phyloP scores from a whole-genome alignment of 37 sponge, comb jelly and placozoan genomes.

The Diacarnus erythraeanus region DNA sequence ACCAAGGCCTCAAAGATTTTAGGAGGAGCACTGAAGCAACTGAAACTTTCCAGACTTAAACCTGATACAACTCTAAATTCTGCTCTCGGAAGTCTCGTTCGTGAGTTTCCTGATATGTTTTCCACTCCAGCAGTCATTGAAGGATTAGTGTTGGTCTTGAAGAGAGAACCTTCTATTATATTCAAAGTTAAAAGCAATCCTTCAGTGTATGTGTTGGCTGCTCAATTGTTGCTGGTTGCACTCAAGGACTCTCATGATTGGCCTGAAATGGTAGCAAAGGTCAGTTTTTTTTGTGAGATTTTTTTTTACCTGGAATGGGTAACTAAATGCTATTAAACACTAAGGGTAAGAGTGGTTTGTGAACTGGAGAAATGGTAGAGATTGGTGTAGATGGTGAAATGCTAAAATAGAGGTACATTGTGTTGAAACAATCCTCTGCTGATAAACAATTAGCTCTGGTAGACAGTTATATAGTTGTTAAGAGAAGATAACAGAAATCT shows the following conservation, averaged over 20 bases:
- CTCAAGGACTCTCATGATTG: constrained; percentile 72
- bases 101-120: constrained; percentile 43
- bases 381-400: no score
- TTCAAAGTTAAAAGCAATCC: constrained; percentile 71
- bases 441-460: no score
- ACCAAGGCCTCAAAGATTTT: constrained; percentile 29
- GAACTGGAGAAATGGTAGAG: no score
- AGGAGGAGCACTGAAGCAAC: constrained; percentile 49
- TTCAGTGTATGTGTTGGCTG: constrained; percentile 52
- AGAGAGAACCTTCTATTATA: constrained; percentile 55
- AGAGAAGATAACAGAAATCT: no score
- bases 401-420: no score
- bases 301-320: no score
- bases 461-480: no score
- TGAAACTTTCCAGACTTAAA: constrained; percentile 75
- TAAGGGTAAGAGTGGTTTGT: no score
- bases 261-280: constrained; percentile 86
- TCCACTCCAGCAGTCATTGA: constrained; percentile 39
- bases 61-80: constrained; percentile 58
- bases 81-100: constrained; percentile 33
- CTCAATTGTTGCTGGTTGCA: constrained; percentile 53
- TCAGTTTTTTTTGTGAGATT: no score
- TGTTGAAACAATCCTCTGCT: no score
- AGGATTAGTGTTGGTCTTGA: constrained; percentile 61
- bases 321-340: no score